Evolutionary conservation across 1,140 invertebrate species (phyloP).

Genomic region (Platyura marginata): DNA sequence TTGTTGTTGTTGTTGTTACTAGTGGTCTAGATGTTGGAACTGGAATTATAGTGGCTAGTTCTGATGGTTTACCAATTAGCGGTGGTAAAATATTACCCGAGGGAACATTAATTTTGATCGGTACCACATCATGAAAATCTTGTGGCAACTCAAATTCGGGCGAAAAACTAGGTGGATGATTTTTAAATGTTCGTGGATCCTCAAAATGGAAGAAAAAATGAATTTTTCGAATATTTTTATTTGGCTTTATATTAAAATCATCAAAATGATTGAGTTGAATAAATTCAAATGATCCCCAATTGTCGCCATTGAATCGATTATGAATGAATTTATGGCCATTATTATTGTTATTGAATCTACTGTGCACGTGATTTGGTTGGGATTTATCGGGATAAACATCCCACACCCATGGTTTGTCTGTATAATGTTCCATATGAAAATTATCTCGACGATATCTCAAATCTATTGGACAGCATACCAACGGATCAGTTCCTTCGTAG

Average conservation of each 20-base stretch:
- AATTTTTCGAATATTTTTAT: background rate
- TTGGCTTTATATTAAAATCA: background rate
- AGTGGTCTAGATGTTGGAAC: too few relatives aligned
- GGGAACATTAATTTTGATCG: background rate
- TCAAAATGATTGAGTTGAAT: background rate
- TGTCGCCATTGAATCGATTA: background rate
- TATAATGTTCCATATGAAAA: background rate
- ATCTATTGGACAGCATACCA: constrained; percentile 22
- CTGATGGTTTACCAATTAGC: too few relatives aligned
- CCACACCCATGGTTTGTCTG: constrained; percentile 3
- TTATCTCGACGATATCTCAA: background rate
- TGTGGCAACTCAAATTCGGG: constrained; percentile 1
- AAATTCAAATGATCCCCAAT: background rate
- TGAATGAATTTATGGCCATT: background rate
- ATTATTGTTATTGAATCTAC: background rate
- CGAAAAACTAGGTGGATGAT: constrained; percentile 4
- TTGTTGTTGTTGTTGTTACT: background rate
- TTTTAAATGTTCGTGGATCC: constrained; percentile 3
- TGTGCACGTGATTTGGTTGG: background rate
- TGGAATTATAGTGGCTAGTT: too few relatives aligned
- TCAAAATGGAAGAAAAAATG: constrained; percentile 3
- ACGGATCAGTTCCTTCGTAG: constrained; percentile 16
- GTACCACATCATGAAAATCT: background rate
- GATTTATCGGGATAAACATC: background rate
- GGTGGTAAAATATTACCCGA: too few relatives aligned